Conservation (phyloP, 2,888 invertebrate genomes). For the Galerucella pusilla region DNA sequence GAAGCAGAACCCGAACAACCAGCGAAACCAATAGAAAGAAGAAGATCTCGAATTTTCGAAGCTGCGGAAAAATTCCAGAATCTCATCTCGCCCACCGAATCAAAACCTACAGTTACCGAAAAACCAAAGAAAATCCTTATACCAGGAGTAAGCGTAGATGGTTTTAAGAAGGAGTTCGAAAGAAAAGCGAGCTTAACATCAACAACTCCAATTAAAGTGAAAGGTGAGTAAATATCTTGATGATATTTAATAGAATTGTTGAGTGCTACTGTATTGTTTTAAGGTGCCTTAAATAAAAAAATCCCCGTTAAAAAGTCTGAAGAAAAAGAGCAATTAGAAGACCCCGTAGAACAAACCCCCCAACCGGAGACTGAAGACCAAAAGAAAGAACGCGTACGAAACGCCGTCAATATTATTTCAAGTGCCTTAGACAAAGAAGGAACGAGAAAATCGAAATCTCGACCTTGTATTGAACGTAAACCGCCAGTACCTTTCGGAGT, state of each 20-base stretch:
- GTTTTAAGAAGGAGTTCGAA: conserved; percentile 88
- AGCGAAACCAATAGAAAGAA: conserved; percentile 68
- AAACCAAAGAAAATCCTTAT: conserved; percentile 86
- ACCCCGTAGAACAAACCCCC: conserved; percentile 52
- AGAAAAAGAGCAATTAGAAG: conserved; percentile 47
- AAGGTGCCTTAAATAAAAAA: conserved; percentile 48
- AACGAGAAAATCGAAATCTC: conserved; percentile 63
- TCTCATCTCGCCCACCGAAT: conserved; percentile 62
- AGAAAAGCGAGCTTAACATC: conserved; percentile 76
- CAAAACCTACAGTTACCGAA: conserved; percentile 57
- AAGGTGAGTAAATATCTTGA: conserved; percentile 30
- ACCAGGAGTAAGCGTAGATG: conserved; percentile 84
- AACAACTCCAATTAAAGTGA: conserved; percentile 59
- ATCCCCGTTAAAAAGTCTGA: conserved; percentile 54
- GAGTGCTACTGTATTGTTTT: neutral
- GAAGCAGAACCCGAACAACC: conserved; percentile 56
- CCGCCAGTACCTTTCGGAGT: conserved; percentile 75
- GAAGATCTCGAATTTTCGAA: conserved; percentile 76
- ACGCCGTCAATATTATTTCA: conserved; percentile 79
- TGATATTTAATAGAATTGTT: neutral
- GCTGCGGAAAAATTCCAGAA: conserved; percentile 78
- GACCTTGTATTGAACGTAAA: conserved; percentile 67
- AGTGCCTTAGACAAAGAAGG: conserved; percentile 71
- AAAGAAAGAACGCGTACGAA: conserved; percentile 71
- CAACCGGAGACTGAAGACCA: conserved; percentile 57